A percentile compares a stretch with the other conserved stretches of the same genome.
Conservation (phyloP, 2,113 vertebrate genomes). For the Anas platyrhynchos region DNA sequence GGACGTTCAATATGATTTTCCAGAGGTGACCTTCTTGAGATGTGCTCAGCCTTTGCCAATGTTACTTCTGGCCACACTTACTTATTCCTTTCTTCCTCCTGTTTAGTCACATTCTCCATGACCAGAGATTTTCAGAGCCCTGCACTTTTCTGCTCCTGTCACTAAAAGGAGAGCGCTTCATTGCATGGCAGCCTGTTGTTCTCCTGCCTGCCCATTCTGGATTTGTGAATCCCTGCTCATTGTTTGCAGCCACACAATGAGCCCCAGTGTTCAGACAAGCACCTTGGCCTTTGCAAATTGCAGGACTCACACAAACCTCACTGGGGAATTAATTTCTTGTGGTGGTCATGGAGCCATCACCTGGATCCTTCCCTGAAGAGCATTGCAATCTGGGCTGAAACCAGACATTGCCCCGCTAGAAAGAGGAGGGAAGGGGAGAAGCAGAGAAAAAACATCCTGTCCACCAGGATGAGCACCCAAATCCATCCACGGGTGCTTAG, state of each 20-base stretch:
- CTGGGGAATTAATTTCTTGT: neutral
- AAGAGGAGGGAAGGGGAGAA: no score
- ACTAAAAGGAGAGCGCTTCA: neutral
- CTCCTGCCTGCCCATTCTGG: neutral
- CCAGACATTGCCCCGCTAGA: no score
- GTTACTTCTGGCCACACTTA: neutral
- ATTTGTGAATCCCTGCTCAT: neutral
- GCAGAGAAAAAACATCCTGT: no score
- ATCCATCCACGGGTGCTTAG: neutral
- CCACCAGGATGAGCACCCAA: rapidly evolving
- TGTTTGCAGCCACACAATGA: neutral
- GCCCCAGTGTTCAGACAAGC: neutral
- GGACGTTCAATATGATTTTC: neutral
- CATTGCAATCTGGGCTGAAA: neutral
- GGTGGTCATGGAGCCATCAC: neutral
- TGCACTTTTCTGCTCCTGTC: neutral
- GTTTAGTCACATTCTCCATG: neutral
- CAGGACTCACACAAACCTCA: neutral
- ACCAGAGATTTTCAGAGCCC: neutral
- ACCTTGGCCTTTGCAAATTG: neutral
- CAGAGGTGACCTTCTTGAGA: neutral
- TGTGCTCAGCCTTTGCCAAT: neutral
- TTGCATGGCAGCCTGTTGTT: no score
- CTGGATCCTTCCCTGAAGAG: neutral
- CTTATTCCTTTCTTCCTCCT: neutral